A percentile compares a stretch with the other conserved stretches of the same genome.
These are phyloP conservation scores for Poecilia latipinna DNA, from an alignment of 2,113 vertebrate species.

Conservation along the genomic window DNA sequence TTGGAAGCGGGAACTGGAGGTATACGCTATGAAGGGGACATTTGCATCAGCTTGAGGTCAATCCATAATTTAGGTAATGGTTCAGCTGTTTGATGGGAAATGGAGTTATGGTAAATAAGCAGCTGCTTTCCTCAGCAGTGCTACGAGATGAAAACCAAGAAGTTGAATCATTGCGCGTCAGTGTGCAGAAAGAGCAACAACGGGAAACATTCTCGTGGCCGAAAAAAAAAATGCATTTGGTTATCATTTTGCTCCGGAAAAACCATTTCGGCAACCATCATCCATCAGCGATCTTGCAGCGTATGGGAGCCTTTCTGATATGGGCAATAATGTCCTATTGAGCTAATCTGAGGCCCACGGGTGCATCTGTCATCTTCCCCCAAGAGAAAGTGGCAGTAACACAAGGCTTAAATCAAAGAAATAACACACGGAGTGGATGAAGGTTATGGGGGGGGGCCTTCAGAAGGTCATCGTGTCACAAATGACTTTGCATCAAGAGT, in stretches of 20 bases:
- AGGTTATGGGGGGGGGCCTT: conserved; percentile 10
- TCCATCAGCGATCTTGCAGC: conserved; percentile 63
- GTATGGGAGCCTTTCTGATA: conserved; percentile 51
- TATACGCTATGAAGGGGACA: conserved; percentile 60
- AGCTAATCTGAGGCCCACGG: conserved; percentile 56
- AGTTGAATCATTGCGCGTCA: conserved; percentile 62
- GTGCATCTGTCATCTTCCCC: conserved; percentile 67
- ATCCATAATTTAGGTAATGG: conserved; percentile 69
- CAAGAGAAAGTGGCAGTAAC: conserved; percentile 38
- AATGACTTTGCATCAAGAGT: conserved; percentile 64
- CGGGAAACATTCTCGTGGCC: conserved; percentile 54
- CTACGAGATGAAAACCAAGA: conserved; percentile 40
- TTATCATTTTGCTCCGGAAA: conserved; percentile 56
- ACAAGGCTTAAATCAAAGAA: conserved; percentile 63
- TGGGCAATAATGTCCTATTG: conserved; percentile 63
- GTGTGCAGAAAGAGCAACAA: conserved; percentile 45
- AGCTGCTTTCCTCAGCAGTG: conserved; percentile 50
- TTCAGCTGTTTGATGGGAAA: conserved; percentile 45
- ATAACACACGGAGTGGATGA: conserved; percentile 44
- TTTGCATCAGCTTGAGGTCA: conserved; percentile 64
- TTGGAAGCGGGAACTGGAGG: conserved; percentile 50
- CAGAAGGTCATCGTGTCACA: conserved; percentile 62
- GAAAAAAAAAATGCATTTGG: conserved; percentile 54
- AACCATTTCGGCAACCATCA: conserved; percentile 59
- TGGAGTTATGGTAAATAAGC: conserved; percentile 58